Evolutionary conservation across 1,140 invertebrate species (phyloP), one percentile per base, ranked within the genome.

Genomic region (Drosophila funebris): DNA sequence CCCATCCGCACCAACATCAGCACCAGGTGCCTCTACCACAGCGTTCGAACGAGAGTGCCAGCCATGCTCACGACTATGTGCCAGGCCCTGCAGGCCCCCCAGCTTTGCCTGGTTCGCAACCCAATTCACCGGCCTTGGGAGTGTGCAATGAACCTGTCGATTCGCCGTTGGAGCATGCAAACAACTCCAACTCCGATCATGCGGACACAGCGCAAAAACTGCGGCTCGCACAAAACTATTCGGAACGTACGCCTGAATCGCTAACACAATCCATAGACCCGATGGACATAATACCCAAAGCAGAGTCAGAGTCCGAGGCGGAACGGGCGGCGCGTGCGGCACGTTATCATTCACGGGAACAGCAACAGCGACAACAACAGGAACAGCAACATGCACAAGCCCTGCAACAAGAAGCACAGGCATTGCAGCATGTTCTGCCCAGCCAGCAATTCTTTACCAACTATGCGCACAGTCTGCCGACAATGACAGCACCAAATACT

Each of bases 221-320:
- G 46, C 72, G 89, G 3, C 41, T 83, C 0, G 72, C 58, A 18
- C 84, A 87, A 22, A 68, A 27, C 2, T 84, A 81, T 63, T 43
- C 82, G 9, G 85, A 89, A 29, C 81, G 77, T 8, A 81, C 81
- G 18, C 76, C 78, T 1, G 82, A 83, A 56, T 87, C 90, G 33
- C 43, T 90, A 13, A 90, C 85, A 11, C 84, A 87, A 54, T 80
- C 81, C 11, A 90, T 90, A 18, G 85, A 83, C 64, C 81, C 89
- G n/a, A 90, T 89, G 78, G 89, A 85, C 48, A 82, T 89, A 13
- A 89, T 89, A 80, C 81, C 90, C 7, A 91, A 91, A 62, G 50
- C 81, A n/a, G 89, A 90, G 52, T 56, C 83, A 2, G 89, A 89
- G 36, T 75, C 76, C 6, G 82, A 87, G 11, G 79, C 66, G 9